Conservation (phyloP, 2,113 vertebrate genomes). For the Protobothrops flavoviridis region DNA sequence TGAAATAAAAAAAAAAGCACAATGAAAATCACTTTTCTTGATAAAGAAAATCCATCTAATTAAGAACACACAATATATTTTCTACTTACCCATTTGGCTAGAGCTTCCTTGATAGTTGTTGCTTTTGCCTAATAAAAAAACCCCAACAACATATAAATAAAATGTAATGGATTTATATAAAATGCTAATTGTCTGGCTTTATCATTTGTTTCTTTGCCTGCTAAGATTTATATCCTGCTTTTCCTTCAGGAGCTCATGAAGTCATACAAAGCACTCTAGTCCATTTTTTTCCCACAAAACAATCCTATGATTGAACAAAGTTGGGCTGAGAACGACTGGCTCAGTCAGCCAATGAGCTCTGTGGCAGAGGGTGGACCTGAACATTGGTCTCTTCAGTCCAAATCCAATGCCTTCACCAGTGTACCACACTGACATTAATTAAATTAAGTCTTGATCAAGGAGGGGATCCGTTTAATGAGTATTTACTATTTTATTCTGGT, state of each 20-base stretch:
- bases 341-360: not conserved
- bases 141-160: slow-evolving; percentile 19
- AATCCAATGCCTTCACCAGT: not conserved
- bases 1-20: not conserved
- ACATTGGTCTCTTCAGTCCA: not conserved
- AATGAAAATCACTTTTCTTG: not conserved
- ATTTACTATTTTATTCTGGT: not conserved
- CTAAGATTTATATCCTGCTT: not conserved
- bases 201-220: not conserved
- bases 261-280: not conserved
- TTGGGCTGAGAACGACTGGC: not conserved
- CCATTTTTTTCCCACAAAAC: not conserved
- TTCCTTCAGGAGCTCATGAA: not conserved
- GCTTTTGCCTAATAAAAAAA: slow-evolving; percentile 82
- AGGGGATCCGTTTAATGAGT: not conserved
- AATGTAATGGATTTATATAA: not conserved
- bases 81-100: slow-evolving; percentile 89
- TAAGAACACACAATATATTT: not conserved
- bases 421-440: not conserved
- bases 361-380: not conserved
- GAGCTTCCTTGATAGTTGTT: slow-evolving; percentile 90
- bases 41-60: not conserved
- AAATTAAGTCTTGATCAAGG: not conserved
- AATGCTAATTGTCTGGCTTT: not conserved
- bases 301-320: not conserved